phyloP scores from a whole-genome alignment of 2,113 vertebrate genomes.

The Rousettus leschenaultii region DNA sequence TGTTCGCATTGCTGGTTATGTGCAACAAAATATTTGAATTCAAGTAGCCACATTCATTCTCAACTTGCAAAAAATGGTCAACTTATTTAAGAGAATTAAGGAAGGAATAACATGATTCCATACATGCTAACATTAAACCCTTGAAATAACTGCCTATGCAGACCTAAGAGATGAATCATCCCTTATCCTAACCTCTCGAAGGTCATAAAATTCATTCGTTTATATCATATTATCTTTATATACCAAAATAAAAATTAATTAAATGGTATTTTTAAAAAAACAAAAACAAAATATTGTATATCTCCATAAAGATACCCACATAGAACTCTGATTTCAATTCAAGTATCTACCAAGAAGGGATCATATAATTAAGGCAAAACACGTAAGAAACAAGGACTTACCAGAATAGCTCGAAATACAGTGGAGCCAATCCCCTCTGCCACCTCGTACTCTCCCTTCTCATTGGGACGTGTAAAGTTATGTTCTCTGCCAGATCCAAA shows the following conservation, averaged over 20 bases:
- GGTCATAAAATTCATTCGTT: slow-evolving; percentile 1
- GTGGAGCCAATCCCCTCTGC: slow-evolving; percentile 99
- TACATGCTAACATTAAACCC: not conserved
- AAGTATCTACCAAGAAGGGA: not conserved
- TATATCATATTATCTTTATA: not conserved
- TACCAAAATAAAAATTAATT: slow-evolving; percentile 31
- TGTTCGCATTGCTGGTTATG: not conserved
- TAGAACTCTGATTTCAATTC: not conserved
- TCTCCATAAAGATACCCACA: slow-evolving; percentile 19
- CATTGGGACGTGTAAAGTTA: slow-evolving; percentile 98
- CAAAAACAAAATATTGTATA: not conserved
- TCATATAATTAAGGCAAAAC: not conserved
- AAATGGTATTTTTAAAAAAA: not conserved
- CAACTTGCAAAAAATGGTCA: not conserved
- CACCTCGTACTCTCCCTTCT: slow-evolving; percentile 98
- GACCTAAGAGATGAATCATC: not conserved
- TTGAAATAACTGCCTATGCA: not conserved
- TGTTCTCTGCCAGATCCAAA: slow-evolving; percentile 99
- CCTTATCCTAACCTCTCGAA: not conserved
- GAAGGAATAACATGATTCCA: not conserved
- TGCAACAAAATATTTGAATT: slow-evolving; percentile 12
- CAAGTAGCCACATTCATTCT: slow-evolving; percentile 24
- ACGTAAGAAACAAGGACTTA: slow-evolving; percentile 78
- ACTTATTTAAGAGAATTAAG: not conserved
- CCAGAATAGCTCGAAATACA: slow-evolving; percentile 98